Conservation (phyloP, 2,888 invertebrate genomes). For the Sinhomidia bicolor region DNA sequence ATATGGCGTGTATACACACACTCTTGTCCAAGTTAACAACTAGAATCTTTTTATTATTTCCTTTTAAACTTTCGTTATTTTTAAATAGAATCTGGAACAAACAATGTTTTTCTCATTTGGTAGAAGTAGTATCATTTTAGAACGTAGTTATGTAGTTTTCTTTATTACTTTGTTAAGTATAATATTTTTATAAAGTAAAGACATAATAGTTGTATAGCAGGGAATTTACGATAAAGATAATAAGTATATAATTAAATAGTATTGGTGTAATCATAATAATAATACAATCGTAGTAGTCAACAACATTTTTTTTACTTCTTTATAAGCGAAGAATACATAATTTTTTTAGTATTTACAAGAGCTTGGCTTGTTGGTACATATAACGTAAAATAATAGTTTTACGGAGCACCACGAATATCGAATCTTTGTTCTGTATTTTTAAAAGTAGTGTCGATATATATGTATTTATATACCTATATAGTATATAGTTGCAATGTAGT, state of each 20-base stretch:
- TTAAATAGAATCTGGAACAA: slow-evolving; percentile 26
- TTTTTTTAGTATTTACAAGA: not conserved
- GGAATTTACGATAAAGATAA: not conserved
- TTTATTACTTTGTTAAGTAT: not conserved
- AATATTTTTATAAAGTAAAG: not conserved
- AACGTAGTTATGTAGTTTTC: not conserved
- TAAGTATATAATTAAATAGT: not conserved
- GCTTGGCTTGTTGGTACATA: not conserved
- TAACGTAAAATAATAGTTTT: not conserved
- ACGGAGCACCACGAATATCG: slow-evolving; percentile 1
- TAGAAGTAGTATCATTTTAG: not conserved
- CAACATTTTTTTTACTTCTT: not conserved
- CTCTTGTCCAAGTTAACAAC: not conserved
- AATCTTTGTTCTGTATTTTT: no score
- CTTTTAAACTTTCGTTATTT: slow-evolving; percentile 13
- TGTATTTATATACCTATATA: not conserved
- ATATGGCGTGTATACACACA: no score
- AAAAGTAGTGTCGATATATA: not conserved
- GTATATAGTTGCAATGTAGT: not conserved
- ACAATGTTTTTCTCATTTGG: slow-evolving; percentile 10
- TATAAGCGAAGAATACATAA: not conserved
- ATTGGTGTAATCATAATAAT: not conserved
- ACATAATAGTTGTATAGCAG: not conserved
- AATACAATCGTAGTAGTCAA: not conserved
- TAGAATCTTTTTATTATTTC: slow-evolving; percentile 38